Conservation (phyloP, 2,113 vertebrate species). For the Apodemus speciosus region DNA sequence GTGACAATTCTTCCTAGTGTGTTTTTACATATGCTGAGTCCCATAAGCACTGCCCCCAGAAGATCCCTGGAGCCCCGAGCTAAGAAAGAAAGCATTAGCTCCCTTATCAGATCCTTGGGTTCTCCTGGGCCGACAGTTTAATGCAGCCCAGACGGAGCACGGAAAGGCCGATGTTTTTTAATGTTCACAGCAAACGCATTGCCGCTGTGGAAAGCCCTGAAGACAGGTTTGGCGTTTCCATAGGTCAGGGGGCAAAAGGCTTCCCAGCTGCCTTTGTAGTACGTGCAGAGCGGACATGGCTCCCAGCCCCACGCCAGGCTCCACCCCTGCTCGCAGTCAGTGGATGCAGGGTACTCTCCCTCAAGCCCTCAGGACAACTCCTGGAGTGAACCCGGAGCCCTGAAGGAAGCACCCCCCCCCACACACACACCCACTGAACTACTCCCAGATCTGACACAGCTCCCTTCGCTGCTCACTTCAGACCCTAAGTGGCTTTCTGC, state of each 20-base stretch:
- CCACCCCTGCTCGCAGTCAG: fast-evolving
- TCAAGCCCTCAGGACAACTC: background rate
- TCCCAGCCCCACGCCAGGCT: background rate
- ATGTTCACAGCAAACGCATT: background rate
- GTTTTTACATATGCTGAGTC: background rate
- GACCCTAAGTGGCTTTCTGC: background rate
- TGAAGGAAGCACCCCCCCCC: background rate
- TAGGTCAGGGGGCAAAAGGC: background rate
- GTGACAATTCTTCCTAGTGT: background rate
- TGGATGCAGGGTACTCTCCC: fast-evolving
- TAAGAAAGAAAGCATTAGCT: background rate
- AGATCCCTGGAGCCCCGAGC: background rate
- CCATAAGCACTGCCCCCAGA: background rate
- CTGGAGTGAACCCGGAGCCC: background rate
- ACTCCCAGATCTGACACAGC: background rate
- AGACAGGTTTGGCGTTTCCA: background rate
- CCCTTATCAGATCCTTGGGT: background rate
- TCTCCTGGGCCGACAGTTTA: background rate
- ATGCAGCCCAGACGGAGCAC: background rate
- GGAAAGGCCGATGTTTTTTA: background rate
- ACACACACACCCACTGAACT: background rate
- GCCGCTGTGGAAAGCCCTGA: background rate
- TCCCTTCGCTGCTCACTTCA: background rate
- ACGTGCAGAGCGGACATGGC: background rate
- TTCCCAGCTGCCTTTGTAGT: fast-evolving